A percentile compares a stretch with the other conserved stretches of the same genome.
These are phyloP conservation scores for Telenomus remus DNA, from an alignment of 1,140 invertebrate genomes.

Conservation along the genomic window DNA sequence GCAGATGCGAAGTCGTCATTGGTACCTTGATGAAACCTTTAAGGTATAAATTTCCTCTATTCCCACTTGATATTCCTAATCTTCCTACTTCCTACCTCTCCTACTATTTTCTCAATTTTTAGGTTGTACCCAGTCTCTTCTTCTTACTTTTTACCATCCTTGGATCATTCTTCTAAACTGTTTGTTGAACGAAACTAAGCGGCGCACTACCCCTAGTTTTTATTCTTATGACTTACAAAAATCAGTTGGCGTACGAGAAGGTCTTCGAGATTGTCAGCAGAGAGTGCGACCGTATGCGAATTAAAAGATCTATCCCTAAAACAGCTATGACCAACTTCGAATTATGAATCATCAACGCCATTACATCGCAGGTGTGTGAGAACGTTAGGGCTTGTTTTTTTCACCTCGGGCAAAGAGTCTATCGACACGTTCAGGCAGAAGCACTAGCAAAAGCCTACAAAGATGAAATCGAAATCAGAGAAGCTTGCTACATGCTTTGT, in stretches of 20 bases:
- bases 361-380: neutral
- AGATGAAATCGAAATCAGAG: no score
- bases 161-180: no score
- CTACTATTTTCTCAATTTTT: no score
- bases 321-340: neutral
- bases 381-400: slow-evolving; percentile 4
- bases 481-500: no score
- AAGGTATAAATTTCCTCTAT: no score
- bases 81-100: no score
- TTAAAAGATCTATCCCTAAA: neutral
- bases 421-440: neutral
- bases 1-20: no score
- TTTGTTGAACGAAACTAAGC: no score
- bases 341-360: neutral
- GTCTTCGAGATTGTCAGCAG: neutral
- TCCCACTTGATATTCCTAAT: no score
- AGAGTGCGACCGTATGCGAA: neutral
- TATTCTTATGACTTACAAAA: neutral
- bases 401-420: neutral
- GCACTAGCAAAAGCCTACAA: neutral
- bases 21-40: no score
- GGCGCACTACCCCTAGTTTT: neutral
- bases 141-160: no score
- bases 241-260: neutral
- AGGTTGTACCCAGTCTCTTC: no score